These are phyloP conservation scores for Sinocyclocheilus anshuiensis DNA, from an alignment of 2,113 vertebrate species.

Conservation along the genomic window DNA sequence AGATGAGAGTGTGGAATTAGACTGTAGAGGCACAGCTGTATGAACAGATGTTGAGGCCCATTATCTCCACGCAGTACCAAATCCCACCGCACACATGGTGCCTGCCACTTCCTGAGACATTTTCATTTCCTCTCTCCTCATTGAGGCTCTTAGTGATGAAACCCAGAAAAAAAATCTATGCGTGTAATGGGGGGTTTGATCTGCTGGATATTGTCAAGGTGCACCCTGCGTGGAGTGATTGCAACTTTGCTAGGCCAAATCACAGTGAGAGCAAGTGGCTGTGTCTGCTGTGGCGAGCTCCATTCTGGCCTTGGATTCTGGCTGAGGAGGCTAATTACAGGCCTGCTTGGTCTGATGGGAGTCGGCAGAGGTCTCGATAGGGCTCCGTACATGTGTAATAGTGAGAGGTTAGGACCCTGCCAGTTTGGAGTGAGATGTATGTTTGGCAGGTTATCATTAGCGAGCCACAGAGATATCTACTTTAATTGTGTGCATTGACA, in stretches of 20 bases:
- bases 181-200: not conserved
- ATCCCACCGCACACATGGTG: not conserved
- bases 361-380: not conserved
- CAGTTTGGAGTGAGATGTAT: not conserved
- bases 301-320: not conserved
- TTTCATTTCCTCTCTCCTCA: not conserved
- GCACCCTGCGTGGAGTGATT: not conserved
- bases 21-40: constrained; percentile 42
- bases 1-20: constrained; percentile 28
- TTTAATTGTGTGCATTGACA: not conserved
- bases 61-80: constrained; percentile 13
- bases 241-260: constrained; percentile 31
- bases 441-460: constrained; percentile 34
- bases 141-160: not conserved
- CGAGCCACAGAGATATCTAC: not conserved
- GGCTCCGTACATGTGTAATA: not conserved
- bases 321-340: constrained; percentile 35
- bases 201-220: not conserved
- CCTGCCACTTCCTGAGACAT: constrained; percentile 1
- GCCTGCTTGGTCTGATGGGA: constrained; percentile 11
- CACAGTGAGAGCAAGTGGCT: not conserved
- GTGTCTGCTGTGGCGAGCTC: not conserved
- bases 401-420: constrained; percentile 12
- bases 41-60: constrained; percentile 30
- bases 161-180: not conserved